Percentiles rank a stretch among this genome's conserved stretches.
Conservation (phyloP, 2,797 vertebrate genomes). For the Aeoliscus strigatus region DNA sequence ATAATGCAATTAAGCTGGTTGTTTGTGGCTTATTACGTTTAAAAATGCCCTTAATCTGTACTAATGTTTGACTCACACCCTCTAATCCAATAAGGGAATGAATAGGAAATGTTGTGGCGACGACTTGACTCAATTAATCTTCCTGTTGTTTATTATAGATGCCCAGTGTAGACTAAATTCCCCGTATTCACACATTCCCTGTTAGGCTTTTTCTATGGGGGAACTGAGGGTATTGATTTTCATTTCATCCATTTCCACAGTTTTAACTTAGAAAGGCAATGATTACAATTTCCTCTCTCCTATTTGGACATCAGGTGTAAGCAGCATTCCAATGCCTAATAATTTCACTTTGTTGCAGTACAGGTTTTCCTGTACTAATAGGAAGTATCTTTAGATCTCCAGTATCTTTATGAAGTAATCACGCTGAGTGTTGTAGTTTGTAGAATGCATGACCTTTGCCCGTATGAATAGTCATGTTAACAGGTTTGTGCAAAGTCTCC, state of each 20-base stretch:
- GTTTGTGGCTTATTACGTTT: conserved; percentile 28
- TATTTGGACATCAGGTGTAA: conserved; percentile 8
- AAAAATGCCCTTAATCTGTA: conserved; percentile 43
- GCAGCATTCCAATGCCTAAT: conserved; percentile 23
- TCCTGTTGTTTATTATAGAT: conserved; percentile 34
- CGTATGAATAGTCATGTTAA: too few relatives aligned
- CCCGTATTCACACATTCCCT: conserved; percentile 9
- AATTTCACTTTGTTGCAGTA: conserved; percentile 38
- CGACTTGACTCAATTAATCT: conserved; percentile 37
- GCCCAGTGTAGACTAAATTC: conserved; percentile 3
- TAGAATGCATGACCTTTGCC: conserved; percentile 47
- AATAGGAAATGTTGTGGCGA: conserved; percentile 29
- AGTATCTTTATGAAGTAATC: too few relatives aligned
- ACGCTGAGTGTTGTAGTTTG: conserved; percentile 36
- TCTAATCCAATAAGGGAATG: conserved; percentile 52
- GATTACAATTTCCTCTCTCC: conserved; percentile 6
- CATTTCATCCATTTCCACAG: too few relatives aligned
- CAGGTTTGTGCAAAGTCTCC: too few relatives aligned
- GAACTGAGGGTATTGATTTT: conserved; percentile 17
- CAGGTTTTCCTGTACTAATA: too few relatives aligned
- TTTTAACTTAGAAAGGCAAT: background rate
- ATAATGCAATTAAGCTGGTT: conserved; percentile 32
- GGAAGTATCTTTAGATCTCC: too few relatives aligned
- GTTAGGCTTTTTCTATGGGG: conserved; percentile 10
- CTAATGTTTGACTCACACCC: conserved; percentile 40